Evolutionary conservation across 2,797 vertebrate genomes (phyloP).

Genomic region (Lagodon rhomboides): DNA sequence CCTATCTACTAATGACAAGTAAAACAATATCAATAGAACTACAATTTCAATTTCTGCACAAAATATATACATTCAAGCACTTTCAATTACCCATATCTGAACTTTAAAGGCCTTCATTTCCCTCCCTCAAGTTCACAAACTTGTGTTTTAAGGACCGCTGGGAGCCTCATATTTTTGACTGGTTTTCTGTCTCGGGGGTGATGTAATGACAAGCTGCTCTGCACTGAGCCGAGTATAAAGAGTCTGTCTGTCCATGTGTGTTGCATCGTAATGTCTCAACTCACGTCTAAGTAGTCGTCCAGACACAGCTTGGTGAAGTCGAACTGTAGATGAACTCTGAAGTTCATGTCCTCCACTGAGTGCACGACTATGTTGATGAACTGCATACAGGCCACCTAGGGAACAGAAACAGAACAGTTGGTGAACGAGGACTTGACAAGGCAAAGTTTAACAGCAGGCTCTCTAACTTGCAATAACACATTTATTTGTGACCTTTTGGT

Average conservation of each 20-base stretch:
- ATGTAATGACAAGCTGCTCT: conserved; percentile 23
- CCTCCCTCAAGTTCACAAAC: too few relatives aligned
- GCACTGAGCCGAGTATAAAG: conserved; percentile 14
- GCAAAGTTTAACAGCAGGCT: too few relatives aligned
- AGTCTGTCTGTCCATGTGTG: conserved; percentile 27
- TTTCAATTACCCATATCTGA: too few relatives aligned
- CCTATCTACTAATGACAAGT: too few relatives aligned
- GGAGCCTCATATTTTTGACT: not conserved
- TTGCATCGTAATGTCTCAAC: conserved; percentile 40
- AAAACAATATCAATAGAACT: too few relatives aligned
- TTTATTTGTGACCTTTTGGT: too few relatives aligned
- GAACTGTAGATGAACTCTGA: conserved; percentile 95
- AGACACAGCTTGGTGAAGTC: conserved; percentile 97
- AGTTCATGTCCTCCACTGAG: conserved; percentile 98
- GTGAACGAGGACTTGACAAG: too few relatives aligned
- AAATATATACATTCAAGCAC: too few relatives aligned
- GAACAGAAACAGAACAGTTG: not conserved
- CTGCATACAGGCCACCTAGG: conserved; percentile 97
- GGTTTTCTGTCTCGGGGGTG: conserved; percentile 40
- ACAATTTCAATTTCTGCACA: too few relatives aligned
- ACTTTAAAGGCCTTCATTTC: too few relatives aligned
- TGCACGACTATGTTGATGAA: conserved; percentile 99
- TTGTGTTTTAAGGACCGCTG: too few relatives aligned
- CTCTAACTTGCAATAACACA: too few relatives aligned
- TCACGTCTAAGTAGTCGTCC: conserved; percentile 96